phyloP scores from a whole-genome alignment of 2,797 vertebrate species.

The Cyprinodon diabolis region DNA sequence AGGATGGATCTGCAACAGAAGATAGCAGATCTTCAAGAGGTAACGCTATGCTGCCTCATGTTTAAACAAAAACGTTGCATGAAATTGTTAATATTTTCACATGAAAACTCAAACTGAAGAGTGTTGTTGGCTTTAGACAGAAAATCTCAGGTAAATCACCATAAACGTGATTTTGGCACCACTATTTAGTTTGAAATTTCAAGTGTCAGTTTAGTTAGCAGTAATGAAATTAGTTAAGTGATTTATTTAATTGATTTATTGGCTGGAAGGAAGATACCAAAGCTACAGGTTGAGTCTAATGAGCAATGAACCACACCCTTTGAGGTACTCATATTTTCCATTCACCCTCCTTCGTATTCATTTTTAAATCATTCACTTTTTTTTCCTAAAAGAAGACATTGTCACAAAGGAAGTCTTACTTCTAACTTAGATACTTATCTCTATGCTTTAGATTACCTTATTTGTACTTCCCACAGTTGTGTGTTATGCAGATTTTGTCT shows the following conservation, averaged over 20 bases:
- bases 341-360: constrained; percentile 1
- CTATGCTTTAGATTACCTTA: background rate
- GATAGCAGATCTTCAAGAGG: constrained; percentile 92
- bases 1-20: constrained; percentile 93
- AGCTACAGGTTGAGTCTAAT: constrained; percentile 1
- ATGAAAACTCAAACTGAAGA: background rate
- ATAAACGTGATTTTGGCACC: background rate
- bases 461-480: constrained; percentile 22
- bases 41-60: constrained; percentile 52
- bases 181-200: background rate
- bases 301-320: constrained; percentile 1
- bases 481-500: constrained; percentile 2
- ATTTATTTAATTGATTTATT: constrained; percentile 1
- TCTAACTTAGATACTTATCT: background rate
- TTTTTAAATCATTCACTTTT: background rate
- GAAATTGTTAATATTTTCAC: background rate
- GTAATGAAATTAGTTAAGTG: background rate
- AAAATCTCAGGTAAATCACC: background rate
- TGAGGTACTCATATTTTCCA: background rate
- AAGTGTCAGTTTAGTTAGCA: background rate
- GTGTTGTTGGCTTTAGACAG: background rate
- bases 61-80: background rate
- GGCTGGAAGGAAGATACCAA: background rate
- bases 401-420: background rate
- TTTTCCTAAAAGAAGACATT: background rate